A percentile compares a stretch with the other conserved stretches of the same genome.
Evolutionary conservation across 2,113 vertebrate genomes (phyloP).

Genomic region (Pantherophis guttatus): DNA sequence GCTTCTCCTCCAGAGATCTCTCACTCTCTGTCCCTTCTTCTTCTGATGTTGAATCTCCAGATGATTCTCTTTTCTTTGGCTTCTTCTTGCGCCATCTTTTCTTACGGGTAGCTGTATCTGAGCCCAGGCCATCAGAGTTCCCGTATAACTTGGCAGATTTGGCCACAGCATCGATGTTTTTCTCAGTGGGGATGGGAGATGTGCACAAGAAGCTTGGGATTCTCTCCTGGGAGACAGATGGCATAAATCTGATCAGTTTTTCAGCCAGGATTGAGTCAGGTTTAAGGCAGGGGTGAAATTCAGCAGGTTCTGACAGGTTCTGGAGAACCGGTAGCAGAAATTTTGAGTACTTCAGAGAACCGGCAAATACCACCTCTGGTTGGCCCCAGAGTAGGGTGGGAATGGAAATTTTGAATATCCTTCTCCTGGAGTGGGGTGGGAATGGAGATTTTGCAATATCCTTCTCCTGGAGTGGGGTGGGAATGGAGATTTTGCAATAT

Average conservation of each 20-base stretch:
- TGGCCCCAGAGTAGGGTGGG: too few species aligned
- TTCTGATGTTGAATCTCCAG: conserved; percentile 66
- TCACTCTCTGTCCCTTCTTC: conserved; percentile 66
- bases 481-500: too few species aligned
- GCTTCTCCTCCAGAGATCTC: conserved; percentile 40
- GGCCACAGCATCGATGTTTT: neutral
- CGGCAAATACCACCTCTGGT: too few species aligned
- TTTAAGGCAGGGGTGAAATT: neutral
- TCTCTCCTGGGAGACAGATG: conserved; percentile 50
- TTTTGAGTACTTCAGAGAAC: too few species aligned
- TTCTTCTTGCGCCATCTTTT: conserved; percentile 77
- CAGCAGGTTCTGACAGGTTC: too few species aligned
- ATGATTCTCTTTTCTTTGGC: conserved; percentile 60
- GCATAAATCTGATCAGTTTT: neutral
- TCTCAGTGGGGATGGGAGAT: conserved; percentile 76
- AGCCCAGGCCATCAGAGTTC: conserved; percentile 1
- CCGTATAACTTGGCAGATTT: neutral
- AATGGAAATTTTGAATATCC: too few species aligned
- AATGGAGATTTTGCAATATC: too few species aligned
- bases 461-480: too few species aligned
- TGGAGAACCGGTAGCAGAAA: too few species aligned
- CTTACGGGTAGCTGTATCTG: conserved; percentile 30
- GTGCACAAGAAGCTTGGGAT: conserved; percentile 79
- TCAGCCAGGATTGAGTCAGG: neutral
- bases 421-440: too few species aligned